A percentile compares a stretch with the other conserved stretches of the same genome.
phyloP scores from a whole-genome alignment of 1,140 invertebrate species.

The Adelges cooleyi region DNA sequence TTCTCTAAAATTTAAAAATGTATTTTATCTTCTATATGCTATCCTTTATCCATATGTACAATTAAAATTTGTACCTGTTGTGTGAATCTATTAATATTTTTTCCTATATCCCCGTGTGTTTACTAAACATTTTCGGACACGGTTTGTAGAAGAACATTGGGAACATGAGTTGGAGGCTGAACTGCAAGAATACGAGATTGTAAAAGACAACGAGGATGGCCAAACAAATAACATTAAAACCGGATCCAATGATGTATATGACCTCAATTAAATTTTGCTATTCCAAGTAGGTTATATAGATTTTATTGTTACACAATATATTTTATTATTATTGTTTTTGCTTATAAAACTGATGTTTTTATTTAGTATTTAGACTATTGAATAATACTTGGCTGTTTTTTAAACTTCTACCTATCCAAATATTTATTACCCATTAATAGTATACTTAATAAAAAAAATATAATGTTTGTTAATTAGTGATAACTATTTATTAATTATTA shows the following conservation, averaged over 20 bases:
- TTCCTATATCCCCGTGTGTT: slow-evolving; percentile 18
- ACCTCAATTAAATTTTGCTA: slow-evolving; percentile 19
- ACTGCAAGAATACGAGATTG: slow-evolving; percentile 83
- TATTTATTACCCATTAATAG: slow-evolving; percentile 6
- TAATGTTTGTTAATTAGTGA: slow-evolving; percentile 28
- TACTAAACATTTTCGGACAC: slow-evolving; percentile 22
- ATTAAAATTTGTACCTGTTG: slow-evolving; percentile 11
- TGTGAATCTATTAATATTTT: slow-evolving; percentile 7
- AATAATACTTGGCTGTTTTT: slow-evolving; percentile 17
- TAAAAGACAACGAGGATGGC: slow-evolving; percentile 41
- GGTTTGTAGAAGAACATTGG: slow-evolving; percentile 70
- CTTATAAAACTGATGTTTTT: slow-evolving; percentile 3
- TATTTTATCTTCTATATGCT: slow-evolving; percentile 24
- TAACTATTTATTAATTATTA: slow-evolving; percentile 24
- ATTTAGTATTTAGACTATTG: slow-evolving; percentile 13
- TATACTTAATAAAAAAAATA: neutral
- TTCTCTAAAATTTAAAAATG: slow-evolving; percentile 8
- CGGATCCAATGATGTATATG: slow-evolving; percentile 9
- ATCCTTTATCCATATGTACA: slow-evolving; percentile 13
- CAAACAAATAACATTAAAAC: neutral
- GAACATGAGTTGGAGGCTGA: slow-evolving; percentile 84
- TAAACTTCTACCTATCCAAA: slow-evolving; percentile 13
- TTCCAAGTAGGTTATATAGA: neutral
- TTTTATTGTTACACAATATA: slow-evolving; percentile 5
- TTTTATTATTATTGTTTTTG: neutral